phyloP scores from a whole-genome alignment of 1,140 invertebrate genomes.

The Halesus radiatus region DNA sequence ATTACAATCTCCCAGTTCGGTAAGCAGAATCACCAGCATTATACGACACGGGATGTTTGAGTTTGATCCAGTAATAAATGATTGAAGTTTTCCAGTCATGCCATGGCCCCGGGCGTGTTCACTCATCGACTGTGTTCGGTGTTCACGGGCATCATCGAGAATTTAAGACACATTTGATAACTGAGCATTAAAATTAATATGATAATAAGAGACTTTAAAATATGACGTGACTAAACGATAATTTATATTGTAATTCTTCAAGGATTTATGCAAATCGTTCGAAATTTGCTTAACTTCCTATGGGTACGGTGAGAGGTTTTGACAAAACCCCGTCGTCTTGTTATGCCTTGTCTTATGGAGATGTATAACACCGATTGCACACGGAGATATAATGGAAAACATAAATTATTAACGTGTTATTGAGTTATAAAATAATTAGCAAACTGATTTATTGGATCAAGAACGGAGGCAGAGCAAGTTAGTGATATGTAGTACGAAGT shows the following conservation, averaged over 20 bases:
- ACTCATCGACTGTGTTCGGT: not conserved
- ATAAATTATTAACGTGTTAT: not conserved
- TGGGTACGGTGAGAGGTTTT: slow-evolving; percentile 3
- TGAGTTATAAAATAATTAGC: slow-evolving; percentile 25
- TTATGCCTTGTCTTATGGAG: not conserved
- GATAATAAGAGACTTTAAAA: slow-evolving; percentile 28
- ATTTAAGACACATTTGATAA: slow-evolving; percentile 9
- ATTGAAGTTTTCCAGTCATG: not conserved
- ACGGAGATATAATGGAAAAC: not conserved
- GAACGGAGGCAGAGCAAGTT: not conserved
- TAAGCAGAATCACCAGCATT: too few species aligned
- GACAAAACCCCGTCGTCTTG: slow-evolving; percentile 2
- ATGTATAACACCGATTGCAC: not conserved
- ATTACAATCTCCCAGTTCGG: too few species aligned
- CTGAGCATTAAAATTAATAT: slow-evolving; percentile 25
- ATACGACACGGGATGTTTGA: too few species aligned
- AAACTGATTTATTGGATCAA: not conserved
- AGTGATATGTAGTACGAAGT: too few species aligned
- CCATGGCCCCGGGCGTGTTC: not conserved
- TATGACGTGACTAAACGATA: slow-evolving; percentile 14
- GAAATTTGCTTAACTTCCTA: slow-evolving; percentile 7
- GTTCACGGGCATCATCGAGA: not conserved
- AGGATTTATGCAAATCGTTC: slow-evolving; percentile 32
- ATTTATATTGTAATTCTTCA: slow-evolving; percentile 25
- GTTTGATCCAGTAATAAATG: slow-evolving; percentile 2